Evolutionary conservation across 2,888 invertebrate species (phyloP).

Genomic region (Invenusta paracnida): DNA sequence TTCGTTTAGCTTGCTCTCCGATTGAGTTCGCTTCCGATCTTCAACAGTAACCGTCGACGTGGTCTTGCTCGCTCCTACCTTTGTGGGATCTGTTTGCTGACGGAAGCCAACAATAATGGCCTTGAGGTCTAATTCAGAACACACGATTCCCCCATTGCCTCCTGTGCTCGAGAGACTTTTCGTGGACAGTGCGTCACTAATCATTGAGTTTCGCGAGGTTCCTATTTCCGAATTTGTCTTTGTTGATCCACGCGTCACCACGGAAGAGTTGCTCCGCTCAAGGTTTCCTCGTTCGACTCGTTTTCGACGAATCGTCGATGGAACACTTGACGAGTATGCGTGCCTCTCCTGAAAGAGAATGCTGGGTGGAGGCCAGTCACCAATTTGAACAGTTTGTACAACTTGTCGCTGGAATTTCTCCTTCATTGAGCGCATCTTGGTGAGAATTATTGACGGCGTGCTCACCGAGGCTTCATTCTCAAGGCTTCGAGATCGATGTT

Average conservation of each 20-base stretch:
- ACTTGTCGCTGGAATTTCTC: constrained; percentile 35
- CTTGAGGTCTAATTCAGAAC: constrained; percentile 48
- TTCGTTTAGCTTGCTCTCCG: neutral
- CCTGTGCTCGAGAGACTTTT: neutral
- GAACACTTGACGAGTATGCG: neutral
- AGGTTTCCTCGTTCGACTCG: neutral
- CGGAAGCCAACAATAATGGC: constrained; percentile 45
- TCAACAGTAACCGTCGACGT: neutral
- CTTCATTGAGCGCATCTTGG: constrained; percentile 24
- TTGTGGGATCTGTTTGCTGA: neutral
- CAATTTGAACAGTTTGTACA: constrained; percentile 36
- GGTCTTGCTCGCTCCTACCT: neutral
- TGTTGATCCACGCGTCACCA: neutral
- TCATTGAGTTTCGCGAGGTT: neutral
- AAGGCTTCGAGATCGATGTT: neutral
- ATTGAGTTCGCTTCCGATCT: neutral
- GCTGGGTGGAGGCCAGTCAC: constrained; percentile 38
- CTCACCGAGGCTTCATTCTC: neutral
- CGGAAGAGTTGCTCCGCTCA: neutral
- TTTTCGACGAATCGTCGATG: neutral
- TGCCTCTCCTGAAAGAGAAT: constrained; percentile 12
- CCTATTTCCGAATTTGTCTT: neutral
- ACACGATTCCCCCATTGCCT: constrained; percentile 47
- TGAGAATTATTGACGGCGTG: neutral
- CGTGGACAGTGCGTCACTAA: neutral